These are phyloP conservation scores for Propithecus perrieri DNA, from an alignment of 2,797 vertebrate species.

Conservation along the genomic window DNA sequence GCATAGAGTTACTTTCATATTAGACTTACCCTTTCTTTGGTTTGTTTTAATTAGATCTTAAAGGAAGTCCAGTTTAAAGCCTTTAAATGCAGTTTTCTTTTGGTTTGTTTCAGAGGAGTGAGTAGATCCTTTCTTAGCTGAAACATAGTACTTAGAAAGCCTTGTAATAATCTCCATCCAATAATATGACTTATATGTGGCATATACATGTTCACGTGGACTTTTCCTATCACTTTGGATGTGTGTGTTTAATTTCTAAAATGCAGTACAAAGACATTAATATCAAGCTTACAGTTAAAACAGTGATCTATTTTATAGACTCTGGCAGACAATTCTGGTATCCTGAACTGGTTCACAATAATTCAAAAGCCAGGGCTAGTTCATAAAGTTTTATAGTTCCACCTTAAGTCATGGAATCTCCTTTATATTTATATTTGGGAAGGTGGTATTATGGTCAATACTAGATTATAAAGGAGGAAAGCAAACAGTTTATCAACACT, in stretches of 20 bases:
- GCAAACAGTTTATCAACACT: background rate
- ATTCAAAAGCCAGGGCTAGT: background rate
- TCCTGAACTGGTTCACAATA: conserved; percentile 52
- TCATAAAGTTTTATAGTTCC: background rate
- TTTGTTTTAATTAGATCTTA: conserved; percentile 23
- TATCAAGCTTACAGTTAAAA: conserved; percentile 25
- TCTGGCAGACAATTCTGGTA: conserved; percentile 26
- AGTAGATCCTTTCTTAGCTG: background rate
- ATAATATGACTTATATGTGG: background rate
- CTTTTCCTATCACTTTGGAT: background rate
- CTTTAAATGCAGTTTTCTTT: background rate
- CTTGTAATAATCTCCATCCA: background rate
- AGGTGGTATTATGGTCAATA: background rate
- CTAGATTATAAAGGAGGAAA: background rate
- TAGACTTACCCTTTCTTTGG: background rate
- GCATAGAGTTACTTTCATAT: background rate
- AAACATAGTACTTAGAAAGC: background rate
- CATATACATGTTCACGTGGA: background rate
- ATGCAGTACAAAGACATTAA: background rate
- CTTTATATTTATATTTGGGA: background rate
- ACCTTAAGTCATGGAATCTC: background rate
- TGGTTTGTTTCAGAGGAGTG: background rate
- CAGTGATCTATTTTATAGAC: conserved; percentile 35
- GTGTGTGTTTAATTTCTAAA: background rate
- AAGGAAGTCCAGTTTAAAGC: background rate